A percentile compares a stretch with the other conserved stretches of the same genome.
Conservation (phyloP, 2,888 invertebrate genomes). For the Tanypteryx hageni region DNA sequence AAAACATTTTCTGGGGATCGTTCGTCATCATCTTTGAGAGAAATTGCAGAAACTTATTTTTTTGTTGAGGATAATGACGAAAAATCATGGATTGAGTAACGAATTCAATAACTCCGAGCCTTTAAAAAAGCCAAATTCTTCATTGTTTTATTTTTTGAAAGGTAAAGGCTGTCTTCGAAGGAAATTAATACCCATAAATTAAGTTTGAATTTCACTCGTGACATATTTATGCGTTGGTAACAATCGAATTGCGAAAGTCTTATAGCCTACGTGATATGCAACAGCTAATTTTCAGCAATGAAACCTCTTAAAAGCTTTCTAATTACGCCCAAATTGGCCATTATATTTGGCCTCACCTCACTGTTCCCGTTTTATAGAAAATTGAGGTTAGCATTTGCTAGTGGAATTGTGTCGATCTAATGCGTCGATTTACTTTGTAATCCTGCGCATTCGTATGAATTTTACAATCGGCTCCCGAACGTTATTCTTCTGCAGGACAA, state of each 20-base stretch:
- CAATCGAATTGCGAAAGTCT: constrained; percentile 5
- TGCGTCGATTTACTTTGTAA: too few species aligned
- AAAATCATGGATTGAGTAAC: neutral
- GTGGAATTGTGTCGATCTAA: too few species aligned
- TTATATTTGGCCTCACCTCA: neutral
- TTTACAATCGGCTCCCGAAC: too few species aligned
- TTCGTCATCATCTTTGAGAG: too few species aligned
- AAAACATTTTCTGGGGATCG: too few species aligned
- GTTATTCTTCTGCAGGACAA: too few species aligned
- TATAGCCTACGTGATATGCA: neutral
- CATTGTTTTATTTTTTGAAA: neutral
- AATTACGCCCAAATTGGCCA: neutral
- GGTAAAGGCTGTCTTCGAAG: neutral
- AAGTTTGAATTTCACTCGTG: neutral
- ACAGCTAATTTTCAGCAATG: neutral
- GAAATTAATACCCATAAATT: neutral
- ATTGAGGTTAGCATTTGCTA: too few species aligned
- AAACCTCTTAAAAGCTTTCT: neutral
- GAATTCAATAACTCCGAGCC: too few species aligned
- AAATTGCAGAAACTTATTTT: too few species aligned
- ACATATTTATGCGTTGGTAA: constrained; percentile 14
- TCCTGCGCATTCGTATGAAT: too few species aligned
- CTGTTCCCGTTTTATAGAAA: neutral
- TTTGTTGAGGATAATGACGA: neutral
- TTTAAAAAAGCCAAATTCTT: neutral